These are phyloP conservation scores for Acanthurus tractus DNA, from an alignment of 2,797 vertebrate genomes.

Conservation along the genomic window DNA sequence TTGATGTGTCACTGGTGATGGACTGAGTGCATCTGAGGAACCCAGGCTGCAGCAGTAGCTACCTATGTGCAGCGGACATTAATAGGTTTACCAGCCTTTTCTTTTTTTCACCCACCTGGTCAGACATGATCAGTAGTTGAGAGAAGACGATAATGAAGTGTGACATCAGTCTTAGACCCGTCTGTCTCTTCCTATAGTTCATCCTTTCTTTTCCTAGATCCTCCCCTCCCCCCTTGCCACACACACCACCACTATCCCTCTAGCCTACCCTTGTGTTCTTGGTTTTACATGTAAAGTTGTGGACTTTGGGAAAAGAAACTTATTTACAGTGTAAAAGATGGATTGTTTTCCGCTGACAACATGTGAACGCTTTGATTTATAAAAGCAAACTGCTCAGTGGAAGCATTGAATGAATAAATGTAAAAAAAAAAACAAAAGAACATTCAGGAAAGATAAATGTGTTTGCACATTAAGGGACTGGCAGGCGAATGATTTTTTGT, in stretches of 20 bases:
- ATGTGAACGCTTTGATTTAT: constrained; percentile 90
- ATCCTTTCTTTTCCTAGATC: constrained; percentile 26
- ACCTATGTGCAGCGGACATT: constrained; percentile 8
- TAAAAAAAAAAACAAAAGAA: constrained; percentile 68
- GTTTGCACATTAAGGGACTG: constrained; percentile 91
- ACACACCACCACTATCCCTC: constrained; percentile 33
- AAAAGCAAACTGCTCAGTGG: constrained; percentile 84
- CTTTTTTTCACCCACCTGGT: neutral
- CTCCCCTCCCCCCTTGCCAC: constrained; percentile 5
- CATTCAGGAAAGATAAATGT: constrained; percentile 85
- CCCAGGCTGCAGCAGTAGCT: constrained; percentile 19
- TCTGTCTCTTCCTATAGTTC: neutral
- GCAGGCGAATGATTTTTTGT: constrained; percentile 74
- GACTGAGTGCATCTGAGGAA: constrained; percentile 36
- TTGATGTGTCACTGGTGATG: neutral
- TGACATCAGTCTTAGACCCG: constrained; percentile 48
- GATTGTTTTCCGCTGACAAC: constrained; percentile 75
- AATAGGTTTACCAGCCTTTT: neutral
- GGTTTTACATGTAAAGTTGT: constrained; percentile 80
- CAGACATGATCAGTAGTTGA: constrained; percentile 7
- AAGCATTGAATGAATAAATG: constrained; percentile 61
- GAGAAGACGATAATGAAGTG: neutral
- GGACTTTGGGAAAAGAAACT: constrained; percentile 80
- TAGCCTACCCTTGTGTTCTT: constrained; percentile 54
- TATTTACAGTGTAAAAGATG: constrained; percentile 89